phyloP scores from a whole-genome alignment of 2,797 vertebrate species.

The Tragelaphus eurycerus region DNA sequence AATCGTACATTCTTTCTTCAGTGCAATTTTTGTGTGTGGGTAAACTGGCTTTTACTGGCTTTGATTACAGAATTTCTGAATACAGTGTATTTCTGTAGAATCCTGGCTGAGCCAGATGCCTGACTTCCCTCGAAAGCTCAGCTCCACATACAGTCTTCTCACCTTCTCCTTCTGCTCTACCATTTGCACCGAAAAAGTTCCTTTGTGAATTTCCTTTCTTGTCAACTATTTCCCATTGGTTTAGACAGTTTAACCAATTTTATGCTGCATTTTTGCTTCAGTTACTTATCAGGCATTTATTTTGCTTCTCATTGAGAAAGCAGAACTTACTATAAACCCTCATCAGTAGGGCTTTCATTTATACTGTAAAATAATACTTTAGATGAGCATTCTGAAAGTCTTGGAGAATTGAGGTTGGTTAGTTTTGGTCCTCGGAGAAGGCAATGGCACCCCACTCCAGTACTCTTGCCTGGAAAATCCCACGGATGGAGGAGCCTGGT shows the following conservation, averaged over 20 bases:
- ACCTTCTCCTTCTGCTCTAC: background rate
- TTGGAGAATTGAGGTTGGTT: background rate
- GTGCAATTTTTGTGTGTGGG: background rate
- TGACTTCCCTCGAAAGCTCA: slow-evolving; percentile 42
- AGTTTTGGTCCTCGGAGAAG: background rate
- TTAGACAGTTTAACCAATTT: background rate
- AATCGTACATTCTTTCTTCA: slow-evolving; percentile 53
- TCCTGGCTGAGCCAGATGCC: slow-evolving; percentile 39
- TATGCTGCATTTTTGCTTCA: background rate
- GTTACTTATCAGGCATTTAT: background rate
- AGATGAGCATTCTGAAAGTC: background rate
- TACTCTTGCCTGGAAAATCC: too few relatives aligned
- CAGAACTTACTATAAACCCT: background rate
- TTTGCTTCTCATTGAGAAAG: slow-evolving; percentile 27
- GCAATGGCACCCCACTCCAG: too few relatives aligned
- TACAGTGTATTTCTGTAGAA: background rate
- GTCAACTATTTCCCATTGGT: background rate
- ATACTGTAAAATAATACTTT: background rate
- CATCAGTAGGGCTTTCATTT: background rate
- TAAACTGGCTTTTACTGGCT: slow-evolving; percentile 5
- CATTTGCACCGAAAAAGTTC: background rate
- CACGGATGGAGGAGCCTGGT: too few relatives aligned
- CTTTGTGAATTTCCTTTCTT: background rate
- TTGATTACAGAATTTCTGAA: slow-evolving; percentile 43
- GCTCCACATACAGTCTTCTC: slow-evolving; percentile 20